Evolutionary conservation across 1,140 invertebrate genomes (phyloP), one percentile per base, ranked within the genome.

Genomic region (Meloidogyne exigua): DNA sequence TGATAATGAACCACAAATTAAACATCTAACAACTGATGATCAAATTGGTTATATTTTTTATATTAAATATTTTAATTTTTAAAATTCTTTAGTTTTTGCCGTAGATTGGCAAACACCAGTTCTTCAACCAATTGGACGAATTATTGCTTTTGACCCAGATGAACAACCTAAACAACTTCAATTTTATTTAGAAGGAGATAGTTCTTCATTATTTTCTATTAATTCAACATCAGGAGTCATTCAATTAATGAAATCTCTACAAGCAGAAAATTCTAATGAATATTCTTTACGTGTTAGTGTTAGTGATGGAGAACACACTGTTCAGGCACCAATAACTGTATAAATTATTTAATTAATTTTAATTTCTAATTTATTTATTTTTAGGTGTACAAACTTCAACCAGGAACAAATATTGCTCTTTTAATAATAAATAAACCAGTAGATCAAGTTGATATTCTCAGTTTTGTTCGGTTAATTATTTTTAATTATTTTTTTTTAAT

Each of bases 1-100:
- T 72, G 84, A 85, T 77, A 85, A 87, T 64, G n/a, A 74, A 9
- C 84, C 84, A 1, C 57, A 68, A 5, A 80, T 85, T 67, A 32
- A 75, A 2, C 71, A 78, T n/a, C 49, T 81, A 12, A 78, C 63
- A 36, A 44, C 75, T 10, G 68, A 82, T 11, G 77, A 77, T 36
- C 71, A 73, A 63, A 13, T 73, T 71, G 68, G 68, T 71, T 25
- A 26, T 39, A 62, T 69, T 25, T 44, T 32, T 15, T 18, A 67
- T n/a, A 67, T n/a, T 67, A 39, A 39, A 39, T 18, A 69, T 36
- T 32, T 57, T 32, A 18, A 69, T 18, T 28, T 18, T 13, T 26
- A 39, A 25, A n/a, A 15, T 69, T 25, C 21, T 28, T 57, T 36
- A 21, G 77, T 84, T 9, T 86, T 84, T 49, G 42, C 78, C 5